These are phyloP conservation scores for Pseudococcus jackbeardsleyi DNA, from an alignment of 2,888 invertebrate genomes.

Conservation along the genomic window DNA sequence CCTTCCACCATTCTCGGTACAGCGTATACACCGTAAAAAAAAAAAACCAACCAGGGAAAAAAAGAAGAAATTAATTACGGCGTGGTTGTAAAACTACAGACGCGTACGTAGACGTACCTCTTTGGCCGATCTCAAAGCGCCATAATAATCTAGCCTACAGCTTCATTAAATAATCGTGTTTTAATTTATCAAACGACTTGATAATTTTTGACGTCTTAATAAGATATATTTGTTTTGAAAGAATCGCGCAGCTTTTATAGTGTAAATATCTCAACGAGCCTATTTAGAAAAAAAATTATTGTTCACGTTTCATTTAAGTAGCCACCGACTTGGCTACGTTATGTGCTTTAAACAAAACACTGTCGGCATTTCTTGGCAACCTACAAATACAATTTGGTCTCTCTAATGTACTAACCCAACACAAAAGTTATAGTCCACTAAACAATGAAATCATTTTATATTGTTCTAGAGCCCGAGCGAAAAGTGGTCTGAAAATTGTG, in stretches of 20 bases:
- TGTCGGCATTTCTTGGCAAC: conserved; percentile 51
- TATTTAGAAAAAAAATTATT: conserved; percentile 24
- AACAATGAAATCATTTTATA: conserved; percentile 40
- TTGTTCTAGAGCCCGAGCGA: conserved; percentile 84
- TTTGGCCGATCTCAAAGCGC: neutral
- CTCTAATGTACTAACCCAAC: conserved; percentile 29
- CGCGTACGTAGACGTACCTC: neutral
- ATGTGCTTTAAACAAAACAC: neutral
- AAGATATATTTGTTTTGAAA: conserved; percentile 25
- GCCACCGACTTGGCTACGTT: neutral
- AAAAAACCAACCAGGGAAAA: neutral
- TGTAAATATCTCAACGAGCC: conserved; percentile 14
- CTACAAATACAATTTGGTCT: neutral
- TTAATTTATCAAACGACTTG: conserved; percentile 36
- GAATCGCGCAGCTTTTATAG: neutral
- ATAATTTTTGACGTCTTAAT: conserved; percentile 45
- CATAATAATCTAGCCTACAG: neutral
- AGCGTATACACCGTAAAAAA: neutral
- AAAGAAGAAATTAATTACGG: conserved; percentile 5
- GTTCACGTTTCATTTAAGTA: neutral
- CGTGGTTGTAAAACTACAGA: neutral
- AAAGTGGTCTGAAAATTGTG: conserved; percentile 87
- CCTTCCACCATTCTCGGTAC: neutral
- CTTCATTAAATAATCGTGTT: conserved; percentile 40
- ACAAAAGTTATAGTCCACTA: conserved; percentile 46